Percentiles rank a stretch among this genome's conserved stretches.
These are phyloP conservation scores for Papilio elwesi DNA, from an alignment of 2,888 invertebrate species.

Conservation along the genomic window DNA sequence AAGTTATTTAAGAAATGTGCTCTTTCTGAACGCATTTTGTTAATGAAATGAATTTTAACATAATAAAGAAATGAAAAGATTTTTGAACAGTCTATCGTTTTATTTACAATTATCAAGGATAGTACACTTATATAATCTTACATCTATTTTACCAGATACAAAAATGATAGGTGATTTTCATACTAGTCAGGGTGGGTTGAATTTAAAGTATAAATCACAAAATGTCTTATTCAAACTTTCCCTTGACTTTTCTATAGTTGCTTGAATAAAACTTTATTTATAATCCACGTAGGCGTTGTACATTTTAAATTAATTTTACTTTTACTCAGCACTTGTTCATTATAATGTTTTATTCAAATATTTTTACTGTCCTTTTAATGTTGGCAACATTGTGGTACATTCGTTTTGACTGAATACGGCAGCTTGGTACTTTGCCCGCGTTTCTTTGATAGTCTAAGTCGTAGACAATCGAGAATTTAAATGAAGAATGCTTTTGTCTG, in stretches of 20 bases:
- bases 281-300: neutral
- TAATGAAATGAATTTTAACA: slow-evolving; percentile 63
- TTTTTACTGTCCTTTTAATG: no score
- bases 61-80: slow-evolving; percentile 71
- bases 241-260: neutral
- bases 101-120: slow-evolving; percentile 72
- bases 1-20: slow-evolving; percentile 50
- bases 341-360: neutral
- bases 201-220: slow-evolving; percentile 66
- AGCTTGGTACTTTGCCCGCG: neutral
- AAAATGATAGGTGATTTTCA: slow-evolving; percentile 59
- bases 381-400: no score
- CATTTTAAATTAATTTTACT: no score
- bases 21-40: slow-evolving; percentile 48
- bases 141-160: slow-evolving; percentile 51
- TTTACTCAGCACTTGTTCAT: neutral
- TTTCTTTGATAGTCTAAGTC: neutral
- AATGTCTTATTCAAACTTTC: slow-evolving; percentile 55
- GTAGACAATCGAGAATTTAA: slow-evolving; percentile 6
- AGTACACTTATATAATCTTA: slow-evolving; percentile 56
- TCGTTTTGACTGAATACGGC: neutral
- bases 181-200: slow-evolving; percentile 70
- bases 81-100: slow-evolving; percentile 66
- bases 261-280: slow-evolving; percentile 2
- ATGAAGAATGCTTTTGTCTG: neutral